Evolutionary conservation across 2,113 vertebrate species (phyloP).

Genomic region (Oostethus manadensis): DNA sequence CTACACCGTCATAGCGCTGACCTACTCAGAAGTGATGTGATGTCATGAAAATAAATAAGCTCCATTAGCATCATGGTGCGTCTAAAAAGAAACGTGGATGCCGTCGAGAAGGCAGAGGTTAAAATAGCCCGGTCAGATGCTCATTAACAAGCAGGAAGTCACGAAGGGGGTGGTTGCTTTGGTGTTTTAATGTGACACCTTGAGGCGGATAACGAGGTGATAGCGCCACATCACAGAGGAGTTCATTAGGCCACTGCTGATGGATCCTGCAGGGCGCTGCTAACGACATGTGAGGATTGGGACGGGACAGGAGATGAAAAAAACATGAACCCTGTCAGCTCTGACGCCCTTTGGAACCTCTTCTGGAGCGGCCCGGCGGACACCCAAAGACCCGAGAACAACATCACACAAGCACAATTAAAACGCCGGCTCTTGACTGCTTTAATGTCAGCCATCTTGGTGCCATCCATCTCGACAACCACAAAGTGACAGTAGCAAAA

Average conservation of each 20-base stretch:
- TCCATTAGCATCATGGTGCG: conserved; percentile 54
- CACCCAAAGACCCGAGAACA: conserved; percentile 6
- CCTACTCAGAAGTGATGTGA: no score
- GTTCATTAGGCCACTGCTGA: conserved; percentile 94
- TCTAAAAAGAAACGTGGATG: no score
- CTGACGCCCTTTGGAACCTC: conserved; percentile 76
- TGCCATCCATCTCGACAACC: no score
- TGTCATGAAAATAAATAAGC: conserved; percentile 69
- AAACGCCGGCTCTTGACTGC: neutral
- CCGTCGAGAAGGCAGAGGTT: conserved; percentile 6
- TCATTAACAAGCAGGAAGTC: no score
- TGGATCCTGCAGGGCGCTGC: conserved; percentile 83
- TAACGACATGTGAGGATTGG: conserved; percentile 96
- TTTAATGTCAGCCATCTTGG: no score
- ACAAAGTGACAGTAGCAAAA: no score
- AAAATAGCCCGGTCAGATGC: conserved; percentile 11
- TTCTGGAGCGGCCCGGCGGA: conserved; percentile 38
- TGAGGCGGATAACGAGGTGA: conserved; percentile 86
- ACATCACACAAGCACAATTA: conserved; percentile 18
- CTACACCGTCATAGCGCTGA: no score
- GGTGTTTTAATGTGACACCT: conserved; percentile 97
- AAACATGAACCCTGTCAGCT: conserved; percentile 96
- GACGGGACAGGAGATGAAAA: conserved; percentile 90
- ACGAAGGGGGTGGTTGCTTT: conserved; percentile 13
- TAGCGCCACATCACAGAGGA: conserved; percentile 86